A percentile compares a stretch with the other conserved stretches of the same genome.
These are phyloP conservation scores for Brachyhypopomus gauderio DNA, from an alignment of 2,113 vertebrate genomes.

Conservation along the genomic window DNA sequence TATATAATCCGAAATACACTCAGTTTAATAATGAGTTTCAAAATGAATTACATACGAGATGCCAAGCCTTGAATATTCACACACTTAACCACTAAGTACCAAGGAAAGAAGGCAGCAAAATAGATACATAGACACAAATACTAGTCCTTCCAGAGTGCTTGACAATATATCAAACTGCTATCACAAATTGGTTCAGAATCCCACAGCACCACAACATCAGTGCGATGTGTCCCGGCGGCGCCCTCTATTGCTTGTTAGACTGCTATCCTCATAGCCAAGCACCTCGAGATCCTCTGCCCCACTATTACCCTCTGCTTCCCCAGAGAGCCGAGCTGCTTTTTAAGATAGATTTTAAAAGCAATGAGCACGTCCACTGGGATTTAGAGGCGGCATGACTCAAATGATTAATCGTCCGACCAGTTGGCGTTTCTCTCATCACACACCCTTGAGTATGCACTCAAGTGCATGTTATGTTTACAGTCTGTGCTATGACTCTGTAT, in stretches of 20 bases:
- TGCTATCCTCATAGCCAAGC: conserved; percentile 39
- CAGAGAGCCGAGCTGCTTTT: conserved; percentile 52
- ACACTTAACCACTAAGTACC: conserved; percentile 31
- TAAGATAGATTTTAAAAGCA: conserved; percentile 56
- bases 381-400: conserved; percentile 38
- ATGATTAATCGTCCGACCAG: conserved; percentile 50
- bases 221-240: conserved; percentile 29
- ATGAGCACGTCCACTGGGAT: conserved; percentile 49
- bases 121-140: conserved; percentile 12
- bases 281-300: conserved; percentile 44
- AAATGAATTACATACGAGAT: conserved; percentile 31
- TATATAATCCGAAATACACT: conserved; percentile 18
- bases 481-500: conserved; percentile 29
- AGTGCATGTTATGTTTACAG: conserved; percentile 51
- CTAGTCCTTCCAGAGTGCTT: conserved; percentile 38
- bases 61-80: not conserved
- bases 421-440: conserved; percentile 24
- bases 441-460: conserved; percentile 16
- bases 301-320: conserved; percentile 46
- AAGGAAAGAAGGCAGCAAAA: not conserved
- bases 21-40: conserved; percentile 29
- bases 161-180: conserved; percentile 52
- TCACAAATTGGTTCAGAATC: conserved; percentile 51
- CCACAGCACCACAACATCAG: conserved; percentile 31
- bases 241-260: conserved; percentile 45